Conservation (phyloP, 2,797 vertebrate genomes). For the Hybognathus amarus region DNA sequence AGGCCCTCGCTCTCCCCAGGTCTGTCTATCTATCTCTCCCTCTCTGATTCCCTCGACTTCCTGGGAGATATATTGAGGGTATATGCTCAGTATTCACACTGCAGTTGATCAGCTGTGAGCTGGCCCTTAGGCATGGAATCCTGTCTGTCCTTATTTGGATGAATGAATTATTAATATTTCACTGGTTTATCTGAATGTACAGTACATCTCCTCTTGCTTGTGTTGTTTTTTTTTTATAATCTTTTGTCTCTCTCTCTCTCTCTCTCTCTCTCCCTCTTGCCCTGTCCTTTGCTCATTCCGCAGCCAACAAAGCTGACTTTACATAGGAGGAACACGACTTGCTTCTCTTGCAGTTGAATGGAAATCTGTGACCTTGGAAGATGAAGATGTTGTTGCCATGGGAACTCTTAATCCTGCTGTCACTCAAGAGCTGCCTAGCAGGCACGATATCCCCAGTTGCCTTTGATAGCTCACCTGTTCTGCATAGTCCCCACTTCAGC, state of each 20-base stretch:
- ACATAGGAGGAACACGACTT: conserved; percentile 71
- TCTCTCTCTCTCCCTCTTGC: not conserved
- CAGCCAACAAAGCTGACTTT: conserved; percentile 71
- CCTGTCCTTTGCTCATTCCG: conserved; percentile 61
- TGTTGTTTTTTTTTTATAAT: conserved; percentile 29
- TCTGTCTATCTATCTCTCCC: conserved; percentile 45
- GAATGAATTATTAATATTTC: conserved; percentile 76
- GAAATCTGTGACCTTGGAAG: conserved; percentile 89
- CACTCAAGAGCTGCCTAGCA: conserved; percentile 86
- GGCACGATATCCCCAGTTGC: conserved; percentile 82
- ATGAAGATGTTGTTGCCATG: conserved; percentile 94
- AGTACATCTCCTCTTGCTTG: conserved; percentile 49
- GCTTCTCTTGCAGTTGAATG: conserved; percentile 73
- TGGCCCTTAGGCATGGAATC: conserved; percentile 63
- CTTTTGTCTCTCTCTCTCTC: conserved; percentile 10
- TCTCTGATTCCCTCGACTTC: conserved; percentile 52
- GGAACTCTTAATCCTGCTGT: conserved; percentile 93
- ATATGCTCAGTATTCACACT: conserved; percentile 69
- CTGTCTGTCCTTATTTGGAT: conserved; percentile 69
- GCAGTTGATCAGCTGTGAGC: conserved; percentile 66
- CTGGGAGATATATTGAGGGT: conserved; percentile 64
- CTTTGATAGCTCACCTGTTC: conserved; percentile 83
- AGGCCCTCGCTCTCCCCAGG: conserved; percentile 30
- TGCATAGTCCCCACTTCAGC: conserved; percentile 66
- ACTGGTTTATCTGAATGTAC: conserved; percentile 65